Base-by-base conservation (phyloP, 1,140 invertebrate species). In the Aphis gossypii region DNA sequence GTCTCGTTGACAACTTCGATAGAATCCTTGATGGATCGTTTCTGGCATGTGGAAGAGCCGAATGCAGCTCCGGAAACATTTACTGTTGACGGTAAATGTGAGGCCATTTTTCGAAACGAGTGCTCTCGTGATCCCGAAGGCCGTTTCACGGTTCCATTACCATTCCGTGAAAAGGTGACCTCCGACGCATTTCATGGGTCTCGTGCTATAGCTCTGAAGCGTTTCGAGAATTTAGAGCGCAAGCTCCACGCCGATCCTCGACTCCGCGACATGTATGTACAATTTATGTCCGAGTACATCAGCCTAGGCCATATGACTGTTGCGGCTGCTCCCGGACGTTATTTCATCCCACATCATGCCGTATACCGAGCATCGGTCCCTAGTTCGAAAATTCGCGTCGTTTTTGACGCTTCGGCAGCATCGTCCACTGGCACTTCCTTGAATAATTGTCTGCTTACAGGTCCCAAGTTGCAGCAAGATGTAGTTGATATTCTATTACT, bases 381-480 rank as follows among this genome's bases (percentile, higher is more conserved):
- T 2, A 95, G 94, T 0, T 95, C 95, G 0, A 95, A 95, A 92
- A 38, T 95, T 95, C n/a, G n/a, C n/a, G n/a, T n/a, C n/a, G n/a
- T n/a, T n/a, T n/a, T n/a, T n/a, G n/a, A n/a, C n/a, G n/a, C 94
- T 14, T 95, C 95, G 0, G 93, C 93, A 11, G 94, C 94, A 51
- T 94, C 94, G 25, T 94, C 94, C 84, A 93, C 18, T 35, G 94
- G 94, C 25, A 14, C 93, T 35, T 94, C 95, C 30, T 88, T 95
- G 20, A 95, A 95, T 94, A 89, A 95, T 60, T 84, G 90, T n/a
- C 83, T 95, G 86, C 54, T 94, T 7, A 93, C 94, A 21, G 95
- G 95, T 18, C 95, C 95, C 4, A 94, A 94, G 48, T 93, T 95
- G 0, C 95, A 95, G 84, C 94, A 95, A n/a, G 95, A 95, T 76